A percentile compares a stretch with the other conserved stretches of the same genome.
Evolutionary conservation across 1,140 invertebrate species (phyloP).

Genomic region (Drosophila lini): DNA sequence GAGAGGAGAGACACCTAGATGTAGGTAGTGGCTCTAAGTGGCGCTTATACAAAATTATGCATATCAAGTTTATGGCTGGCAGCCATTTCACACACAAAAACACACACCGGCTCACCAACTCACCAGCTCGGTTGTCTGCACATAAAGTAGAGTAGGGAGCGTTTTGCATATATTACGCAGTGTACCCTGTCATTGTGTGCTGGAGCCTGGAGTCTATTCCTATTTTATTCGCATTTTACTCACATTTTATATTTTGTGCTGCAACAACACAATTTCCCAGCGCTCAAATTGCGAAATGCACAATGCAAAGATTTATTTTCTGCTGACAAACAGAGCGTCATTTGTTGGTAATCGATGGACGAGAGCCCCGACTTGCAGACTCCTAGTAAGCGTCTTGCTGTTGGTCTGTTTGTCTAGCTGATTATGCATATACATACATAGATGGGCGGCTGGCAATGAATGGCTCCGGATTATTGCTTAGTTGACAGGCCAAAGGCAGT

Average conservation of each 20-base stretch:
- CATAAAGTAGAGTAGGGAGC: constrained; percentile 15
- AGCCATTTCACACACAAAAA: constrained; percentile 48
- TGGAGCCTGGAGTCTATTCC: constrained; percentile 29
- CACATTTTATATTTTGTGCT: constrained; percentile 55
- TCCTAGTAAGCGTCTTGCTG: constrained; percentile 4
- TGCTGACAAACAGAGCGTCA: constrained; percentile 78
- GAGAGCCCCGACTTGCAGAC: constrained; percentile 45
- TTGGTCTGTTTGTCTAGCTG: constrained; percentile 64
- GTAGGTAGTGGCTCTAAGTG: constrained; percentile 45
- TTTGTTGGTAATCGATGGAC: constrained; percentile 74
- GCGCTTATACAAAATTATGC: constrained; percentile 74
- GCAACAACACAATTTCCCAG: constrained; percentile 43
- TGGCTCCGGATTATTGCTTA: constrained; percentile 52
- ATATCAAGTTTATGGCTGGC: constrained; percentile 72
- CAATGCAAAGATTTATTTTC: constrained; percentile 82
- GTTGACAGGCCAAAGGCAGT: constrained; percentile 43
- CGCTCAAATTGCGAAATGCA: constrained; percentile 62
- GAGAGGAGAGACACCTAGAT: constrained; percentile 9
- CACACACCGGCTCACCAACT: constrained; percentile 6
- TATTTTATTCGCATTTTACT: constrained; percentile 44
- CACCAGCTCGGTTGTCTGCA: constrained; percentile 18
- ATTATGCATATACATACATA: constrained; percentile 36
- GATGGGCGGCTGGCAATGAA: constrained; percentile 38
- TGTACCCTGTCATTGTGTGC: constrained; percentile 25
- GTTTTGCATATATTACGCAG: constrained; percentile 75